Base-by-base conservation (phyloP, 2,797 vertebrate genomes). In the Allobates femoralis region DNA sequence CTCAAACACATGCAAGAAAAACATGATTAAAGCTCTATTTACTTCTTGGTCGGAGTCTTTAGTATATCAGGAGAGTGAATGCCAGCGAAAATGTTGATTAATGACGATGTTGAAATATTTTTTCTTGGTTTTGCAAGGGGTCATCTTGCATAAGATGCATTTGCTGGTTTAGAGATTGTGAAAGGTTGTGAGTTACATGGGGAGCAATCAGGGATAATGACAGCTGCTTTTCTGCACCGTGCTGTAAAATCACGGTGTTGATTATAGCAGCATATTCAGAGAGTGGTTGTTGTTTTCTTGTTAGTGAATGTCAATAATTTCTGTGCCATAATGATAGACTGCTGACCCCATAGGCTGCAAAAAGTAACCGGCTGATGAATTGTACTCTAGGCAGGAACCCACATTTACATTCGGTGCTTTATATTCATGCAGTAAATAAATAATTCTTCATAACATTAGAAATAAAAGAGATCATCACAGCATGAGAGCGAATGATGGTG, bases 201-300 rank as follows among this genome's bases (percentile, higher is more conserved):
- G 34, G 37, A 77, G 84, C 32, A 79, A 79, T 78, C 46, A 66
- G 1, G 15, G 14, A 11, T 51, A 85, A 85, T 66, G 46, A 41
- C 41, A 78, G 26, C 37, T 21, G 51, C 6, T 21, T 46, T 76
- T 26, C 41, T 51, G 60, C 28, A 14, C 16, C 14, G 5, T 30
- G 30, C 62, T n/a, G n/a, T 32, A n/a, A 53, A 82, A 34, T 69
- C 18, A 55, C 46, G 32, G 26, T 23, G 32, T 23, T 32, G 51
- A 69, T 66, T 82, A 10, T 37, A 71, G 56, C 30, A 32, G 30
- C 80, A 82, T 55, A 37, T 82, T 66, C 18, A 82, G 28, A 81
- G 10, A 23, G 37, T n/a, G 23, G 11, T 79, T 79, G 32, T 30
- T 64, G 58, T 66, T 69, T 81, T 60, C 30, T 56, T 71, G 21